Evolutionary conservation across 1,140 invertebrate genomes (phyloP).

Genomic region (Dermatophagoides farinae): DNA sequence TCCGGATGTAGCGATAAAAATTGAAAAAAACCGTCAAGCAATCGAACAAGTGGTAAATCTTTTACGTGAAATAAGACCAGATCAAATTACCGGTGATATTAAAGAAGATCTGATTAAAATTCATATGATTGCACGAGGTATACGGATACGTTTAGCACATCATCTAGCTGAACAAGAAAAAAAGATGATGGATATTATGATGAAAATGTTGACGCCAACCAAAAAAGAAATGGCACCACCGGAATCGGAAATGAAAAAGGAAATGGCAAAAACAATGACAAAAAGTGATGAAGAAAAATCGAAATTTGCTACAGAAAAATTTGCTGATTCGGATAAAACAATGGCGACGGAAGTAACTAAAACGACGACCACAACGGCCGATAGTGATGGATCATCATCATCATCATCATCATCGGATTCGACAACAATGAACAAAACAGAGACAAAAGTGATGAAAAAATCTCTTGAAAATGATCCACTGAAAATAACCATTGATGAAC

Average conservation of each 20-base stretch:
- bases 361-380: too few relatives aligned
- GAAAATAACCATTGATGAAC: too few relatives aligned
- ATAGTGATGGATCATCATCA: too few relatives aligned
- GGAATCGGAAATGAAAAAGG: not conserved
- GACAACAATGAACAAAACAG: too few relatives aligned
- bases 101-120: slow-evolving; percentile 4
- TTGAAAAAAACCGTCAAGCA: slow-evolving; percentile 2
- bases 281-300: not conserved
- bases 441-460: too few relatives aligned
- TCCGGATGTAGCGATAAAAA: not conserved
- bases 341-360: too few relatives aligned
- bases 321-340: not conserved
- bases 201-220: not conserved
- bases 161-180: not conserved
- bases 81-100: not conserved
- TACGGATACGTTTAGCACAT: not conserved
- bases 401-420: too few relatives aligned
- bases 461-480: too few relatives aligned
- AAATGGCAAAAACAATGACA: not conserved
- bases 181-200: not conserved
- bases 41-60: not conserved
- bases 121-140: not conserved
- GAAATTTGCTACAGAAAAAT: not conserved
- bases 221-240: not conserved
- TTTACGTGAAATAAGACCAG: not conserved